Base-by-base conservation (phyloP, 1,140 invertebrate genomes). In the Littorina saxatilis region DNA sequence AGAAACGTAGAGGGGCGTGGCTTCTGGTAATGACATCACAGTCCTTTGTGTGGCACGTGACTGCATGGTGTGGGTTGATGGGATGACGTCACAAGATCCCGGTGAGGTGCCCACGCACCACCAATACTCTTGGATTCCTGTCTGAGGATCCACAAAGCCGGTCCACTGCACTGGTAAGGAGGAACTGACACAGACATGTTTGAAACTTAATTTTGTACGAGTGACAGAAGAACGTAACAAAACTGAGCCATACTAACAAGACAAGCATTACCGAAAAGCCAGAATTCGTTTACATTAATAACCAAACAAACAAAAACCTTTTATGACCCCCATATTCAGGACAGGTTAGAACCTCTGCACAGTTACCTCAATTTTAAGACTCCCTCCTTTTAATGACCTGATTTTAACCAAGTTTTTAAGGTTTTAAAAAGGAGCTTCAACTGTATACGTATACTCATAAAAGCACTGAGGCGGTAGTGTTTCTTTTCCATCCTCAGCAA, bases 71-170 rank as follows among this genome's bases (percentile, higher is more conserved):
- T 81, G 79, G 15, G 27, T 58, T 15, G n/a, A 63, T 13, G 63
- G 20, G 43, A 83, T 32, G n/a, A 85, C 63, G 66, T 87, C 81
- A 66, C 88, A 88, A 17, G 29, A 15, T 1, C 55, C 17, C 35
- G 15, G 35, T 32, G 17, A 1, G 23, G 63, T 79, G 13, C 83
- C 84, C 15, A 87, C 55, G 66, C 86, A 88, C n/a, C 82, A 82
- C 43, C 84, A 81, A 55, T 82, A 87, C 55, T 87, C 75, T 27
- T 83, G 55, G 55, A 88, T 82, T 3, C 77, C 83, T 1, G 88
- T 86, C n/a, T 88, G 84, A 11, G 84, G 84, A 52, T 88, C 88
- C 4, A 82, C 68, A 79, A 87, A 87, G 61, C 86, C 86, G 32
- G 76, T 15, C 85, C 86, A 87, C 4, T 81, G 43, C 2, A 79